Conservation (phyloP, 2,113 vertebrate species). For the Mola mola region DNA sequence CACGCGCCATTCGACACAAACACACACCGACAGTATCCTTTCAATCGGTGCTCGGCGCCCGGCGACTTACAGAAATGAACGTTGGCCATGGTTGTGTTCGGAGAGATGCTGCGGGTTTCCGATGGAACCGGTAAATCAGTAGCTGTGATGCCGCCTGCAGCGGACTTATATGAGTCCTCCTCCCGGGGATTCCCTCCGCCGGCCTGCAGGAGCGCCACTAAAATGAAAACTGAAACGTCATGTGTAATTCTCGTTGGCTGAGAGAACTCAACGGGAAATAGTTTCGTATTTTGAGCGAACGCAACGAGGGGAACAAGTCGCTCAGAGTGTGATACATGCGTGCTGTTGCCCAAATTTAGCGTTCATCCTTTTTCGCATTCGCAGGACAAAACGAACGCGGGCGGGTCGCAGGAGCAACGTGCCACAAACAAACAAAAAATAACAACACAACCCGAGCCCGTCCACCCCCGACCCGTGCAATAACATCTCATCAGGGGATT, state of each 20-base stretch:
- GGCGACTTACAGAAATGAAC: conserved; percentile 59
- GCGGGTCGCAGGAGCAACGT: too few relatives aligned
- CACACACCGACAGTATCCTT: background rate
- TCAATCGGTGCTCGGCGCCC: background rate
- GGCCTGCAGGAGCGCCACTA: background rate
- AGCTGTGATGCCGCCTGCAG: background rate
- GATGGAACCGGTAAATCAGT: background rate
- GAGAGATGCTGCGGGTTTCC: conserved; percentile 6
- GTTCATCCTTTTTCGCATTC: background rate
- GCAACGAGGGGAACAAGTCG: too few relatives aligned
- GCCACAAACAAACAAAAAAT: too few relatives aligned
- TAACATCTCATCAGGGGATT: too few relatives aligned
- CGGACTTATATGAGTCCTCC: conserved; percentile 29
- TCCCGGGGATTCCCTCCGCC: conserved; percentile 35
- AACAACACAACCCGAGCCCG: too few relatives aligned
- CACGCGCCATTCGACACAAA: too few relatives aligned
- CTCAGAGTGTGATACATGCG: too few relatives aligned
- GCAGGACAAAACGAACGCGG: too few relatives aligned
- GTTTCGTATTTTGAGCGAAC: too few relatives aligned
- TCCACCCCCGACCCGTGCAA: too few relatives aligned
- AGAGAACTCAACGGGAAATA: background rate
- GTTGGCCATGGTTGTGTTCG: conserved; percentile 40
- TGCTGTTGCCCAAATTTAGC: background rate
- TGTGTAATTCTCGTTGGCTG: conserved; percentile 23
- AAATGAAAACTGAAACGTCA: conserved; percentile 49